Evolutionary conservation across 2,113 vertebrate genomes (phyloP), one percentile per base, ranked within the genome.

Genomic region (Seriola quinqueradiata): DNA sequence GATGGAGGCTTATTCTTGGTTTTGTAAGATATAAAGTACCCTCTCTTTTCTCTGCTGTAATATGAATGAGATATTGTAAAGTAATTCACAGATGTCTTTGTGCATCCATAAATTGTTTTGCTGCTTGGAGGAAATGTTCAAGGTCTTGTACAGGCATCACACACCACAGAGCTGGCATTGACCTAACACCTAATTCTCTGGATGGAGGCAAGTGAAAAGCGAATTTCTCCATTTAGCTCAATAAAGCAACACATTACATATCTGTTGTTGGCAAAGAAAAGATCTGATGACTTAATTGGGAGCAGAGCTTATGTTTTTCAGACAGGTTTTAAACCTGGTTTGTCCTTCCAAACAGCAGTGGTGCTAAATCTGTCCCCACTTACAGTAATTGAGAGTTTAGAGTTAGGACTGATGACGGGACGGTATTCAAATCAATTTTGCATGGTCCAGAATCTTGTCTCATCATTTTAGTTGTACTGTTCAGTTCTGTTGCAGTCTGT

Each of bases 171-270:
- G 52, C 32, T 58, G 70, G 11, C 28, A 10, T 9, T 55, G 44
- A 72, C 54, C 54, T 59, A 28, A 57, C n/a, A 25, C 54, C 23
- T 16, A 71, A 55, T 61, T 60, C 23, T 34, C 23, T 63, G 58
- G 34, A 58, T 3, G 40, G 25, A 38, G 28, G 42, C 19, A n/a
- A 46, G 10, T 32, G 25, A 40, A 58, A 68, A 58, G 25, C 6
- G 23, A 21, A 38, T 5, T 23, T 50, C 28, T 13, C 13, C 28
- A 32, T 77, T 48, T 36, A 28, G 17, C 32, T 64, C 36, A 32
- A 46, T 65, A 21, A 57, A 67, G n/a, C n/a, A 16, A 28, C 42
- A 48, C 17, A 65, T 19, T 4, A 28, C 11, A 5, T 12, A 34
- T 32, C 48, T 50, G n/a, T 17, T 68, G 17, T 25, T 55, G 59